Conservation (phyloP, 2,888 invertebrate genomes). For the Trachelus stipa region DNA sequence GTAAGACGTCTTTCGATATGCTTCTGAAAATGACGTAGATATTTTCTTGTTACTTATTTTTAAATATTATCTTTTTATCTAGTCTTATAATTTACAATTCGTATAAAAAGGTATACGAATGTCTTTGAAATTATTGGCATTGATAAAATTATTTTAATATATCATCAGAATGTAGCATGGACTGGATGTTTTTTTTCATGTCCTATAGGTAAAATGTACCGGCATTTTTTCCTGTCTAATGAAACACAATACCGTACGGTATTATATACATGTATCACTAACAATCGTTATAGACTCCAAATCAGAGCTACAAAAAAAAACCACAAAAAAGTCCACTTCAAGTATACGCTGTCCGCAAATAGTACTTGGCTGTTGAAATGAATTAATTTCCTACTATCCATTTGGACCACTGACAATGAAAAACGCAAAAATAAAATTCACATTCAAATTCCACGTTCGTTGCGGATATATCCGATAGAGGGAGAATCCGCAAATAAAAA, state of each 20-base stretch:
- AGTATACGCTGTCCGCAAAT: not conserved
- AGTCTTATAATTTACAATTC: not conserved
- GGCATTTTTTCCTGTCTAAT: not conserved
- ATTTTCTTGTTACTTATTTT: too few species aligned
- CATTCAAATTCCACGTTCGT: not conserved
- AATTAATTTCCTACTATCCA: not conserved
- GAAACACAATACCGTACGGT: too few species aligned
- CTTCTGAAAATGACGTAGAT: not conserved
- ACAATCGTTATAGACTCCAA: not conserved
- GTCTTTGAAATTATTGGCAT: not conserved
- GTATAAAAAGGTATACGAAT: not conserved
- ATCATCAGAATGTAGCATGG: not conserved
- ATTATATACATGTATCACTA: not conserved
- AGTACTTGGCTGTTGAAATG: not conserved
- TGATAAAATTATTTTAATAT: not conserved
- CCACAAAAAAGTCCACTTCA: slow-evolving; percentile 1
- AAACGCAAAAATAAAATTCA: not conserved
- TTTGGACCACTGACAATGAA: not conserved
- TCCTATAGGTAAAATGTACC: not conserved
- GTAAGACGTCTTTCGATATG: not conserved
- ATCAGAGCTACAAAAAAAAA: not conserved
- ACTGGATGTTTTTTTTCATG: not conserved
- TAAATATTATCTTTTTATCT: not conserved
- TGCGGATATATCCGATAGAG: not conserved
- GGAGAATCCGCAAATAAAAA: not conserved